Percentiles rank a stretch among this genome's conserved stretches.
These are phyloP conservation scores for Rachycentron canadum DNA, from an alignment of 2,797 vertebrate genomes.

Conservation along the genomic window DNA sequence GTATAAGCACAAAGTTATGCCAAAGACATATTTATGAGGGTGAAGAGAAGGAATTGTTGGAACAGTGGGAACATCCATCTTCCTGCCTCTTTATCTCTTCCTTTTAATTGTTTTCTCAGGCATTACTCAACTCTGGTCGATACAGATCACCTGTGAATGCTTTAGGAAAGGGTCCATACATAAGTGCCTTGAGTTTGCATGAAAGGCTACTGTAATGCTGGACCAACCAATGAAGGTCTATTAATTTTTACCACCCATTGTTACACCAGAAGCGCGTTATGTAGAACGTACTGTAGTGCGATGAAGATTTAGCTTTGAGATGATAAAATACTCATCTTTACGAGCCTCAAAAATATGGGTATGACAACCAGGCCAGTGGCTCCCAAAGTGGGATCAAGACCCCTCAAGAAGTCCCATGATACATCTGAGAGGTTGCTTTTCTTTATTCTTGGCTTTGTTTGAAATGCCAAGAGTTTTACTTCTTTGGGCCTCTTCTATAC, in stretches of 20 bases:
- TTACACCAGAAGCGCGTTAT: background rate
- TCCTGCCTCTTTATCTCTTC: conserved; percentile 44
- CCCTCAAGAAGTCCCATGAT: background rate
- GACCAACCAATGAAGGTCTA: background rate
- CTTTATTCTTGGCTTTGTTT: background rate
- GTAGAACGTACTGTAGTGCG: background rate
- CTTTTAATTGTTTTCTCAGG: conserved; percentile 30
- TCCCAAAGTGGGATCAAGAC: background rate
- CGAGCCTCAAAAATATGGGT: too few species aligned
- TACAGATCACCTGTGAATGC: conserved; percentile 54
- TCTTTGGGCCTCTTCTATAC: background rate
- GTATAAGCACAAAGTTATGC: conserved; percentile 45
- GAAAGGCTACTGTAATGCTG: conserved; percentile 1
- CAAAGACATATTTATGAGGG: conserved; percentile 51
- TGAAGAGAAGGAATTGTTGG: conserved; percentile 22
- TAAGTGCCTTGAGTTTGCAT: conserved; percentile 5
- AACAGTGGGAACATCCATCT: conserved; percentile 59
- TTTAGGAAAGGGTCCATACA: conserved; percentile 3
- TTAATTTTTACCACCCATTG: background rate
- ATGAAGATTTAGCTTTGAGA: too few species aligned
- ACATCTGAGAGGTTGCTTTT: background rate
- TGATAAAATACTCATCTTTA: too few species aligned
- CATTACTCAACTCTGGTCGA: conserved; percentile 60
- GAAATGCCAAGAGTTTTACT: background rate
- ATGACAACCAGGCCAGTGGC: background rate